A percentile compares a stretch with the other conserved stretches of the same genome.
Conservation (phyloP, 2,888 invertebrate genomes). For the Leucania comma region DNA sequence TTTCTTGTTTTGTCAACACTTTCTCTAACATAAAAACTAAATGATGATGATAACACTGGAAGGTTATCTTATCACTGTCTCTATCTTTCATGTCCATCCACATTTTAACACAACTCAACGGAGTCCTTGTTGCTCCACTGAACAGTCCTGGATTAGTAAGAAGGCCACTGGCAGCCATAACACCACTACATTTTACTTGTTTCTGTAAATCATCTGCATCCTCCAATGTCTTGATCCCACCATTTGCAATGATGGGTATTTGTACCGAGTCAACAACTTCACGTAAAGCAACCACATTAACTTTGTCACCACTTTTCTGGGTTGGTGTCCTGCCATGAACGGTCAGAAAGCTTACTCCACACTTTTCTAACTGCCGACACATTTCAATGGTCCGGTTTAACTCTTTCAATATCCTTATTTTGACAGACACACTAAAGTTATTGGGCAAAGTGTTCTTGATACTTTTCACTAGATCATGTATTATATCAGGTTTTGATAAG, state of each 20-base stretch:
- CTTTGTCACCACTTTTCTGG: conserved; percentile 94
- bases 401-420: conserved; percentile 95
- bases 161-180: conserved; percentile 98
- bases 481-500: conserved; percentile 95
- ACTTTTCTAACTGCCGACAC: conserved; percentile 94
- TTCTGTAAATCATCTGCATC: conserved; percentile 93
- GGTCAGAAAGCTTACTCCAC: conserved; percentile 97
- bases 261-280: conserved; percentile 93
- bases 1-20: conserved; percentile 93
- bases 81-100: conserved; percentile 94
- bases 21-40: conserved; percentile 98
- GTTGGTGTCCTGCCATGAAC: conserved; percentile 97
- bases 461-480: conserved; percentile 95
- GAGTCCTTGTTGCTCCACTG: conserved; percentile 93
- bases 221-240: conserved; percentile 94
- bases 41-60: conserved; percentile 98
- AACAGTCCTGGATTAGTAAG: conserved; percentile 98
- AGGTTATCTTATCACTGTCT: conserved; percentile 92
- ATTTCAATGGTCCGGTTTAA: conserved; percentile 94
- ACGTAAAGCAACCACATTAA: conserved; percentile 93
- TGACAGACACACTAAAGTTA: conserved; percentile 97
- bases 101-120: conserved; percentile 94
- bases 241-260: conserved; percentile 98
- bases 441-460: conserved; percentile 93
- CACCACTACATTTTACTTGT: conserved; percentile 94